Conservation (phyloP, 2,888 invertebrate species). For the Drosophila infuscata region DNA sequence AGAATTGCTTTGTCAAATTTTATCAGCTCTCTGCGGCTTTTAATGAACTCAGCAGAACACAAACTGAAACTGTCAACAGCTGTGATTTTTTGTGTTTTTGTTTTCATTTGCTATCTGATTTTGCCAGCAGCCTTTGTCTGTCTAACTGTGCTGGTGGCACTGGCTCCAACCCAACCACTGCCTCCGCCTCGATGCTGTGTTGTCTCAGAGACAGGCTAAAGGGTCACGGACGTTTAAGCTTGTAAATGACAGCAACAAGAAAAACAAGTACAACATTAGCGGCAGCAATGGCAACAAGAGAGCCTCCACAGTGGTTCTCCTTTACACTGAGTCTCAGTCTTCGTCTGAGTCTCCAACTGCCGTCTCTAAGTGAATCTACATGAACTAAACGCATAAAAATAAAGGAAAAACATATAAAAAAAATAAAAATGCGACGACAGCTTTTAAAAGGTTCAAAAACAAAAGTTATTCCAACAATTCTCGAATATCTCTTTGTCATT, state of each 20-base stretch:
- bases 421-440: constrained; percentile 42
- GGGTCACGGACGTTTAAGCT: constrained; percentile 78
- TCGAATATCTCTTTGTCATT: constrained; percentile 51
- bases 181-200: constrained; percentile 7
- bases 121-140: constrained; percentile 34
- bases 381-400: neutral
- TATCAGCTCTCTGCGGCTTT: constrained; percentile 47
- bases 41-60: constrained; percentile 56
- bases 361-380: constrained; percentile 42
- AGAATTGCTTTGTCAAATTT: constrained; percentile 31
- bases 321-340: constrained; percentile 12
- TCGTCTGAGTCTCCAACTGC: constrained; percentile 33
- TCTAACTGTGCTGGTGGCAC: neutral
- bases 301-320: constrained; percentile 15
- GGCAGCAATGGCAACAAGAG: constrained; percentile 4
- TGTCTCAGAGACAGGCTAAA: constrained; percentile 66
- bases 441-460: constrained; percentile 50
- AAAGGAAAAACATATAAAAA: constrained; percentile 19
- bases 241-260: constrained; percentile 63
- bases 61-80: constrained; percentile 69
- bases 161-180: constrained; percentile 11
- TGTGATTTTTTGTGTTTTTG: constrained; percentile 37
- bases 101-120: constrained; percentile 35
- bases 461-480: constrained; percentile 58
- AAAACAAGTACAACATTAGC: constrained; percentile 32